These are phyloP conservation scores for Hipposideros armiger DNA, from an alignment of 2,113 vertebrate genomes.

Conservation along the genomic window DNA sequence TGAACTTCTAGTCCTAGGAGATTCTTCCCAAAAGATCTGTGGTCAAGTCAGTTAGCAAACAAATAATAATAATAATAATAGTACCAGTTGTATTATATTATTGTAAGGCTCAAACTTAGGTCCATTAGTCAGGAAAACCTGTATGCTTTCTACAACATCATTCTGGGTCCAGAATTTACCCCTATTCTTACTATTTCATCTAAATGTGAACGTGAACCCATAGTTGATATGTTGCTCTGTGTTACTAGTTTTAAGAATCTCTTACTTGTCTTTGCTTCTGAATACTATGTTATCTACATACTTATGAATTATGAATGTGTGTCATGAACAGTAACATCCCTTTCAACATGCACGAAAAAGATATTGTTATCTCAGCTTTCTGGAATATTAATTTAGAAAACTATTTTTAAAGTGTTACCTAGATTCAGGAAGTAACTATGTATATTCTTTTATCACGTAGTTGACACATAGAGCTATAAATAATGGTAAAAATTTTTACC, in stretches of 20 bases:
- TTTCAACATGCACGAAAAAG: not conserved
- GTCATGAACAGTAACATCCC: not conserved
- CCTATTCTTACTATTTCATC: not conserved
- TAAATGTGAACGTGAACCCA: not conserved
- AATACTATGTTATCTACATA: not conserved
- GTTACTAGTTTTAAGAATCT: not conserved
- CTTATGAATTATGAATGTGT: not conserved
- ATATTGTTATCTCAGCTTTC: not conserved
- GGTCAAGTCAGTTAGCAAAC: not conserved
- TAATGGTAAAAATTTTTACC: not conserved
- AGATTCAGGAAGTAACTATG: not conserved
- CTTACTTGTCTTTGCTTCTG: not conserved
- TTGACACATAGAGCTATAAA: not conserved
- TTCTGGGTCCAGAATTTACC: not conserved
- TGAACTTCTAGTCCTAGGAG: not conserved
- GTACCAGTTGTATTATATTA: not conserved
- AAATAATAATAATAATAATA: not conserved
- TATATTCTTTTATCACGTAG: not conserved
- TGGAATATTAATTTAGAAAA: not conserved
- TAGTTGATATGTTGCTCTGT: not conserved
- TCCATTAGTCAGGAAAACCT: not conserved
- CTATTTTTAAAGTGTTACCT: constrained; percentile 17
- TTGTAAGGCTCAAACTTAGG: not conserved
- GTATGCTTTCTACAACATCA: not conserved
- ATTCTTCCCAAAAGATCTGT: not conserved